Evolutionary conservation across 2,113 vertebrate genomes (phyloP), one percentile per base, ranked within the genome.

Genomic region (Burhinus bistriatus): DNA sequence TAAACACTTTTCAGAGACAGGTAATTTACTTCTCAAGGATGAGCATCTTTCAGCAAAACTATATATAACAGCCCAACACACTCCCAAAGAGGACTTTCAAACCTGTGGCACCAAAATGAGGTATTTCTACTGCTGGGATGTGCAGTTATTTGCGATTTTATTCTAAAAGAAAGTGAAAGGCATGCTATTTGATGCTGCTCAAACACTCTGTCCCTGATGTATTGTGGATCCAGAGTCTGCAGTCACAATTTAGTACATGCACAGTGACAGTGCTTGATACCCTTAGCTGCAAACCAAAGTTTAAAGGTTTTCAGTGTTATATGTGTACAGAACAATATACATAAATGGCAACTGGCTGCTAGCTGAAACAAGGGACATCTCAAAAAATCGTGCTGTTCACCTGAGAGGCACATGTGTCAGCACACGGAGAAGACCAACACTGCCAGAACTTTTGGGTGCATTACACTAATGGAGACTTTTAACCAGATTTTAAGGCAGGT

Each of bases 121-220:
- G 5, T n/a, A 21, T 49, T 79, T 79, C 15, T 64, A 21, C 17
- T 61, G 6, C 29, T 40, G 32, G 25, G 17, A 34, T 13, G 79
- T 23, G 6, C 4, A 73, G 2, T 17, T 76, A 20, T 85, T 75
- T 90, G 21, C 11, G 26, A 22, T 26, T 89, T 61, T 36, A 2
- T 81, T 59, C n/a, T 11, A 36, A 65, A 64, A 73, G 25, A 19
- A 2, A 57, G 19, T 12, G 20, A 51, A 61, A 94, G 54, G 21
- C 2, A 15, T 12, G 6, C 2, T 69, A 2, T 85, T 70, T 76
- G 14, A 42, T 27, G 84, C 11, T 6, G 3, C 7, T 62, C 0
- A 2, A 75, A 34, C 25, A 34, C 2, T 59, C 51, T 79, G 27
- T 69, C 21, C 9, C 44, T 73, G 26, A 30, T n/a, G 12, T 20